Evolutionary conservation across 2,113 vertebrate species (phyloP), one percentile per base, ranked within the genome.

Genomic region (zebrafish (Danio rerio)): DNA sequence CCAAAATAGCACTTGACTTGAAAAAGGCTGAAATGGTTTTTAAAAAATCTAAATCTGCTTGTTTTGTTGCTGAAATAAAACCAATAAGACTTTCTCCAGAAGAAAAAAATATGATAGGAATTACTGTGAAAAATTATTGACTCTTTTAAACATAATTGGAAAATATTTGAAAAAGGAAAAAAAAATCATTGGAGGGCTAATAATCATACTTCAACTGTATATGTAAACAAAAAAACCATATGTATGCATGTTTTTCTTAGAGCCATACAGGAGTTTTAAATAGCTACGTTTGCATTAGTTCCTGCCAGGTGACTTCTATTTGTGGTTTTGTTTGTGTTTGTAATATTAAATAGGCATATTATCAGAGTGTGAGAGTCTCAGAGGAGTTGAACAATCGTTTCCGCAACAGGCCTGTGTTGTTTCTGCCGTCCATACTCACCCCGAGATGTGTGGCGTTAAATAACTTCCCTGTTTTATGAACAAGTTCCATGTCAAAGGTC

Each of bases 401-500:
- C 58, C 45, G 47, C 55, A 59, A 40, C 66, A 70, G 49, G 53
- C 21, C 59, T 68, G 20, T 43, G 43, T 53, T 83, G 53, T 86
- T 83, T 68, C 61, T 83, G 40, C 18, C 78, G 47, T 82, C 68
- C 69, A 75, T 68, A 43, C 50, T 78, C 73, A 85, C 68, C 45
- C 50, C 52, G 18, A 82, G 56, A 82, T 82, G 81, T 80, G 81
- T 77, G 74, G 53, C 40, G 16, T 84, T 86, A 84, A 83, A 86
- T 81, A 84, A 84, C 87, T 84, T 84, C 65, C 80, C 50, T 62
- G 31, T 78, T 88, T 86, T 85, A 82, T 71, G 87, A 86, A 81
- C 83, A 86, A 85, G 87, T 83, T 81, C 69, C 75, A 81, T 78
- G 78, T 85, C 87, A 88, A 74, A 83, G 85, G 71, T 86, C 63